Conservation (phyloP, 37 sponge, comb jelly and placozoan genomes). For the Tethya wilhelma region DNA sequence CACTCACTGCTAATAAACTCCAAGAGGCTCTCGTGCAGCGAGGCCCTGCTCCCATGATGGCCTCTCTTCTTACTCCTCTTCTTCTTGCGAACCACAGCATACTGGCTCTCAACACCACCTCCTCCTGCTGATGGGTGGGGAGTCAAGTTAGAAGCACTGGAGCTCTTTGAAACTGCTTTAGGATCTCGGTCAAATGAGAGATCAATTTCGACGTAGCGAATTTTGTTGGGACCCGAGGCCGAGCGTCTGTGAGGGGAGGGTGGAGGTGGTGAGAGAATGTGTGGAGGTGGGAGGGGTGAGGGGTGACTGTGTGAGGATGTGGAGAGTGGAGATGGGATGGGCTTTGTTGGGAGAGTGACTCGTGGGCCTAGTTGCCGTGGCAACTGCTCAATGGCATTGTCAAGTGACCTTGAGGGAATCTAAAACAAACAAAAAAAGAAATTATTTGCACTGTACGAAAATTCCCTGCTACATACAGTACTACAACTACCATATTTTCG, state of each 20-base stretch:
- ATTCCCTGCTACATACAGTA: too few relatives aligned
- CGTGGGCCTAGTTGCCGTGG: not conserved
- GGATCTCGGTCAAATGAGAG: constrained; percentile 9
- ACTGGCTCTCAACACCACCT: not conserved
- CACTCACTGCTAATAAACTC: constrained; percentile 27
- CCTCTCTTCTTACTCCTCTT: not conserved
- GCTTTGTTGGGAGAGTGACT: not conserved
- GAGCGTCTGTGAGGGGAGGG: not conserved
- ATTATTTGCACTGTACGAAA: not conserved
- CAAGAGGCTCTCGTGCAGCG: constrained; percentile 29
- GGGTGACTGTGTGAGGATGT: not conserved
- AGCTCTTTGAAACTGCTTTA: not conserved
- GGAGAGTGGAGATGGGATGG: constrained; percentile 8
- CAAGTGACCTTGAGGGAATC: constrained; percentile 1
- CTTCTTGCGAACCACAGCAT: not conserved
- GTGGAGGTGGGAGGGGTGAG: not conserved
- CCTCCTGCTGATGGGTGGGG: not conserved
- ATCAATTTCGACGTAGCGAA: constrained; percentile 29
- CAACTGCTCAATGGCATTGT: constrained; percentile 11
- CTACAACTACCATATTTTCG: too few relatives aligned
- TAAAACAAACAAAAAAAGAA: not conserved
- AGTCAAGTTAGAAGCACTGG: not conserved
- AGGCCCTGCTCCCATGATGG: not conserved
- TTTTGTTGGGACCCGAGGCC: not conserved
- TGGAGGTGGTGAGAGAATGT: not conserved